These are phyloP conservation scores for Tribolium castaneum DNA, from an alignment of 1,140 invertebrate species.

Conservation along the genomic window DNA sequence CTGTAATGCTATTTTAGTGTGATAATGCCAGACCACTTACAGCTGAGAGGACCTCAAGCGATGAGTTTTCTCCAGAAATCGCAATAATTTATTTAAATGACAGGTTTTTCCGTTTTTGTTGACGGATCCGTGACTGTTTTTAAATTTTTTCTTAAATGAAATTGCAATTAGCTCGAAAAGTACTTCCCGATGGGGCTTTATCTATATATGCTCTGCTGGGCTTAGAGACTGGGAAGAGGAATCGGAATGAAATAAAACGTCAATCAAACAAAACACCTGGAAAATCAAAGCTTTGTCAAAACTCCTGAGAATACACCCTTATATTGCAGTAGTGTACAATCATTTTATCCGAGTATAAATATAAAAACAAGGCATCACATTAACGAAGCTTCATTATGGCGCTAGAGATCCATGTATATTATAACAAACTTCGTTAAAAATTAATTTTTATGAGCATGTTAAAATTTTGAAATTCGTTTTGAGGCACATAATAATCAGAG, in stretches of 20 bases:
- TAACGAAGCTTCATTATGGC: neutral
- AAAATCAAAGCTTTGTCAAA: neutral
- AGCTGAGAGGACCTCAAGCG: constrained; percentile 10
- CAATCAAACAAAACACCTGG: constrained; percentile 4
- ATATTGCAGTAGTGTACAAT: neutral
- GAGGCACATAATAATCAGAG: constrained; percentile 2
- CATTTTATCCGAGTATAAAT: neutral
- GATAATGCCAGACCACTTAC: constrained; percentile 20
- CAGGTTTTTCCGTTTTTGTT: neutral
- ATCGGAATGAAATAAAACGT: neutral
- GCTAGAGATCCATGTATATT: constrained; percentile 2
- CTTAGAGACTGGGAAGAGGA: neutral
- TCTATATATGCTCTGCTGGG: neutral
- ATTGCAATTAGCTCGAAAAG: neutral
- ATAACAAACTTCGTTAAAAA: constrained; percentile 12
- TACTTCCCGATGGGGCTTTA: neutral
- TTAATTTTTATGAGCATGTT: constrained; percentile 20
- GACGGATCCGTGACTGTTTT: neutral
- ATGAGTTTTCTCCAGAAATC: neutral
- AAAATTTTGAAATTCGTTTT: constrained; percentile 5
- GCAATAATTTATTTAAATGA: constrained; percentile 21
- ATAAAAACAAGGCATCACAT: neutral
- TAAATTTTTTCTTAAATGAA: neutral
- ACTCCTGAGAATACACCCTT: neutral
- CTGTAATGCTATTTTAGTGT: constrained; percentile 6